Evolutionary conservation across 1,140 invertebrate species (phyloP), one percentile per base, ranked within the genome.

Genomic region (Coelopa frigida): DNA sequence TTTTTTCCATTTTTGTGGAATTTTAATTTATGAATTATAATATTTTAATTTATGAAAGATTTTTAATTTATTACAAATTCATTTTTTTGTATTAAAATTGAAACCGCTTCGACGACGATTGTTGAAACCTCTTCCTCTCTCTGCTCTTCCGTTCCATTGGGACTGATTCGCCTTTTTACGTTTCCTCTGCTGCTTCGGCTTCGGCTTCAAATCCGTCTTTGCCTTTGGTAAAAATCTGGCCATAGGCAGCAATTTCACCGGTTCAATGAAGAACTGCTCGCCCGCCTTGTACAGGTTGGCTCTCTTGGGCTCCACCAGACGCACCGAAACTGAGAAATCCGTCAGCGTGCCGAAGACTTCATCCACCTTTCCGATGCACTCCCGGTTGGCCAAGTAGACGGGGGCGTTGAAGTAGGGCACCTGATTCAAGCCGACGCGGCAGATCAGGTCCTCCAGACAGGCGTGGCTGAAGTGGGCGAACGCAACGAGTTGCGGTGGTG

Each of bases 321-420:
- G 92, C 10, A 97, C 85, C 4, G 91, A 91, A 15, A 97, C 89
- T 61, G 78, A 92, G 68, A 91, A 94, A 56, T 97, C 87, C 45
- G 81, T 76, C 10, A 95, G 77, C 50, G 84, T 89, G 39, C 94
- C 94, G 74, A 98, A 95, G 59, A 98, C 98, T 76, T 98, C 94
- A 72, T 98, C 94, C 52, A 98, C 88, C 79, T 98, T 97, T 14
- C 94, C 93, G 53, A 98, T 84, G 66, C 91, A 88, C 70, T 94
- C 81, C 70, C 95, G 97, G 68, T 94, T 94, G 74, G 96, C 84
- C 24, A 94, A 75, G 66, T 84, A 98, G 53, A 98, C 86, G 10
- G 90, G 90, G 3, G 94, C 94, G 73, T 98, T 98, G 67, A 98
- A 98, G 64, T 91, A 97, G 3, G 94, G 94, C n/a, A 98, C 87